A percentile compares a stretch with the other conserved stretches of the same genome.
These are phyloP conservation scores for Drosophila bocki DNA, from an alignment of 1,140 invertebrate genomes.

Conservation along the genomic window DNA sequence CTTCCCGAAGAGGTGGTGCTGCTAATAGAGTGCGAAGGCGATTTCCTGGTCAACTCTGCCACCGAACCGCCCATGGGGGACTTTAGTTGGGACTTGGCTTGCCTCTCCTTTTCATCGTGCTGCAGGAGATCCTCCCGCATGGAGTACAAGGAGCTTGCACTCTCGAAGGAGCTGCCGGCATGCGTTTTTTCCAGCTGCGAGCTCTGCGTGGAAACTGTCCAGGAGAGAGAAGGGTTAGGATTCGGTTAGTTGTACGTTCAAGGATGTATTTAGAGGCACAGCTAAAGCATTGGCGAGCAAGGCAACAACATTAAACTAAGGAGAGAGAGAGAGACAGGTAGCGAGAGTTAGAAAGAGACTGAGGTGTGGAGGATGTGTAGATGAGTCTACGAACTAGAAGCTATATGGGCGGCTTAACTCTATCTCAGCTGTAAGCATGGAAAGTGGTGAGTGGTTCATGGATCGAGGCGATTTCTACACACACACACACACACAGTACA, in stretches of 20 bases:
- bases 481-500: conserved; percentile 48
- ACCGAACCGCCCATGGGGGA: conserved; percentile 66
- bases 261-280: conserved; percentile 28
- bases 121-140: conserved; percentile 88
- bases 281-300: conserved; percentile 75
- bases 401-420: conserved; percentile 22
- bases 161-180: conserved; percentile 92
- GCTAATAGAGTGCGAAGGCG: conserved; percentile 86
- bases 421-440: conserved; percentile 21
- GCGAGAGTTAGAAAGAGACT: conserved; percentile 45
- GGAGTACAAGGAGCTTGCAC: conserved; percentile 91
- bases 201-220: conserved; percentile 84
- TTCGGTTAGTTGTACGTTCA: not conserved
- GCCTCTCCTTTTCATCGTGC: conserved; percentile 66
- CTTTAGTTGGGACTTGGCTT: conserved; percentile 31
- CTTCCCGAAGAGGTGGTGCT: conserved; percentile 88
- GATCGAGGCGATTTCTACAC: conserved; percentile 41
- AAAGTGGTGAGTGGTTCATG: conserved; percentile 17
- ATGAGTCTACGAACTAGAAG: conserved; percentile 40
- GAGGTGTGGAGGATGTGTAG: conserved; percentile 33
- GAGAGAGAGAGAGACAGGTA: conserved; percentile 36
- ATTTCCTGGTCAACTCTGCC: conserved; percentile 71
- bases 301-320: conserved; percentile 79
- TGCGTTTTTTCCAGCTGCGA: conserved; percentile 87
- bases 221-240: not conserved